phyloP scores from a whole-genome alignment of 2,797 vertebrate genomes.

The Furcifer pardalis region DNA sequence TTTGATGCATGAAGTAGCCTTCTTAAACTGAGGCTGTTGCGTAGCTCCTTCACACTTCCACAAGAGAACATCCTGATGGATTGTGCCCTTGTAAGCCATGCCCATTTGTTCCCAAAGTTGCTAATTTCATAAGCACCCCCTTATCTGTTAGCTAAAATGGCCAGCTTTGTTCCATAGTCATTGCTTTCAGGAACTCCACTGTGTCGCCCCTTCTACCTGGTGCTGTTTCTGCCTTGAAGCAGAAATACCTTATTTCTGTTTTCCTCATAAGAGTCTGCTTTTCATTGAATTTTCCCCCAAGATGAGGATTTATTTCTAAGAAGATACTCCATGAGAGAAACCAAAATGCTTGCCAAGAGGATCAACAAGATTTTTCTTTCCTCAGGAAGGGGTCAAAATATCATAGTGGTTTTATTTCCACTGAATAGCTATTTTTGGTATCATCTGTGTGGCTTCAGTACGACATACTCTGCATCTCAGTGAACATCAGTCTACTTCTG shows the following conservation, averaged over 20 bases:
- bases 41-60: not conserved
- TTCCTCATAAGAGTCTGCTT: not conserved
- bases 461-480: too few relatives aligned
- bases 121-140: not conserved
- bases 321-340: not conserved
- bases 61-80: not conserved
- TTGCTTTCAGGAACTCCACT: not conserved
- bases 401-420: not conserved
- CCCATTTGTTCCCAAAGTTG: not conserved
- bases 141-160: not conserved
- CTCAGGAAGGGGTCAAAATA: too few relatives aligned
- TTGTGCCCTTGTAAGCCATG: not conserved
- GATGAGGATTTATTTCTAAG: not conserved
- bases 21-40: not conserved
- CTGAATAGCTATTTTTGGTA: not conserved
- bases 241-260: not conserved
- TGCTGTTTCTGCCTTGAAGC: not conserved
- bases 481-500: not conserved
- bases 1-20: not conserved
- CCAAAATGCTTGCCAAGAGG: too few relatives aligned
- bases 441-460: not conserved
- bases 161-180: not conserved
- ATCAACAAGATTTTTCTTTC: too few relatives aligned
- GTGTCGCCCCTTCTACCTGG: not conserved
- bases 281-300: not conserved